A percentile compares a stretch with the other conserved stretches of the same genome.
phyloP scores from a whole-genome alignment of 2,113 vertebrate species.

The Mionectes macconnelli region DNA sequence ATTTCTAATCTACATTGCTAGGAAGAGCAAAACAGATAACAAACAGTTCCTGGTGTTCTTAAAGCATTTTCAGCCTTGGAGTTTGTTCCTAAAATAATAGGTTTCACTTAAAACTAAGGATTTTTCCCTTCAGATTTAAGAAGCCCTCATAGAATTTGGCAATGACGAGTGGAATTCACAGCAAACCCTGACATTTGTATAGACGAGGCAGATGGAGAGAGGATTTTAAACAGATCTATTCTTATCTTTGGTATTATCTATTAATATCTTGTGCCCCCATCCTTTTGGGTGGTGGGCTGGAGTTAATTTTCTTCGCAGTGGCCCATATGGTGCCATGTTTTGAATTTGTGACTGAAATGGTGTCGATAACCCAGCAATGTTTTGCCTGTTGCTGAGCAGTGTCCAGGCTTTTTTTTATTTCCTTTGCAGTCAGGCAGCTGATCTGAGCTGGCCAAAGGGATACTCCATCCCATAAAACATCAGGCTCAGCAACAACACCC shows the following conservation, averaged over 20 bases:
- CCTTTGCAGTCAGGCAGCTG: fast-evolving
- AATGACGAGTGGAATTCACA: neutral
- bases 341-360: neutral
- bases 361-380: neutral
- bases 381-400: neutral
- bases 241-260: neutral
- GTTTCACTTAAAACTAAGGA: neutral
- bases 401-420: neutral
- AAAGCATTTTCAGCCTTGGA: neutral
- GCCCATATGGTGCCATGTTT: slow-evolving; percentile 12
- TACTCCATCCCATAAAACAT: fast-evolving
- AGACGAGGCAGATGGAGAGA: slow-evolving; percentile 28
- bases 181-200: neutral
- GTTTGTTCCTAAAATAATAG: neutral
- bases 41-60: neutral
- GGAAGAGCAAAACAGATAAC: neutral
- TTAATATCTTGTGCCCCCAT: slow-evolving; percentile 6
- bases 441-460: fast-evolving
- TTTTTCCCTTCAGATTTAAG: neutral
- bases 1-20: neutral
- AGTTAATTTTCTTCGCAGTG: neutral
- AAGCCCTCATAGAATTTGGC: neutral
- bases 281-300: neutral
- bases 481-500: neutral
- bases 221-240: slow-evolving; percentile 4